Percentiles rank a stretch among this genome's conserved stretches.
These are phyloP conservation scores for Helostoma temminkii DNA, from an alignment of 2,797 vertebrate genomes.

Conservation along the genomic window DNA sequence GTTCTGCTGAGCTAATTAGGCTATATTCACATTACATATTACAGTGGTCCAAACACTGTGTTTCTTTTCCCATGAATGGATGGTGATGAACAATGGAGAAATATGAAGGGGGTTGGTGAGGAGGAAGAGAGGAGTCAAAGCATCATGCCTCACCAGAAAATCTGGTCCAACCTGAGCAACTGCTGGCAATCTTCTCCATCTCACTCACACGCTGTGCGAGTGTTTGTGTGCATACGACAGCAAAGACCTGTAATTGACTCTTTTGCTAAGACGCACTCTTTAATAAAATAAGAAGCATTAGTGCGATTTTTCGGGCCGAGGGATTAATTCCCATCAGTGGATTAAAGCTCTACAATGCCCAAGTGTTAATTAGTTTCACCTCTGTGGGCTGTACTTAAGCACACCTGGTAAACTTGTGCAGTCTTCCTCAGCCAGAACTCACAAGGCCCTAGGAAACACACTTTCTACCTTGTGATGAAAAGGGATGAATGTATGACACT, in stretches of 20 bases:
- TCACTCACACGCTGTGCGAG: background rate
- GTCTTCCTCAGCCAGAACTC: background rate
- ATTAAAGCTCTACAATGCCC: conserved; percentile 20
- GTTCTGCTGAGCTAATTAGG: no score
- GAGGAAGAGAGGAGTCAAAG: no score
- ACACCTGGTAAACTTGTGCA: conserved; percentile 24
- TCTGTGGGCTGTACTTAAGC: conserved; percentile 25
- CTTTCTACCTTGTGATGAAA: conserved; percentile 29
- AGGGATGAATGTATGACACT: conserved; percentile 49
- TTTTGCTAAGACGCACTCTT: conserved; percentile 8
- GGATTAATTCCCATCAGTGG: conserved; percentile 24
- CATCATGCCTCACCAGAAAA: conserved; percentile 33
- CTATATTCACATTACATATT: no score
- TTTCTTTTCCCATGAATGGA: no score
- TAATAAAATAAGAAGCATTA: conserved; percentile 8
- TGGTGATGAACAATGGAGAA: no score
- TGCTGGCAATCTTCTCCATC: conserved; percentile 42
- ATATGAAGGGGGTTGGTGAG: no score
- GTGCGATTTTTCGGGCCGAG: conserved; percentile 16
- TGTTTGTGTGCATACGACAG: background rate
- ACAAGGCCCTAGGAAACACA: conserved; percentile 12
- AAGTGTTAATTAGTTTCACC: conserved; percentile 51
- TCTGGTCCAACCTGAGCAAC: conserved; percentile 53
- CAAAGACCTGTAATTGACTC: background rate
- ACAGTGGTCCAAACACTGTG: no score